phyloP scores from a whole-genome alignment of 1,140 invertebrate genomes.

The Heliconius congener region DNA sequence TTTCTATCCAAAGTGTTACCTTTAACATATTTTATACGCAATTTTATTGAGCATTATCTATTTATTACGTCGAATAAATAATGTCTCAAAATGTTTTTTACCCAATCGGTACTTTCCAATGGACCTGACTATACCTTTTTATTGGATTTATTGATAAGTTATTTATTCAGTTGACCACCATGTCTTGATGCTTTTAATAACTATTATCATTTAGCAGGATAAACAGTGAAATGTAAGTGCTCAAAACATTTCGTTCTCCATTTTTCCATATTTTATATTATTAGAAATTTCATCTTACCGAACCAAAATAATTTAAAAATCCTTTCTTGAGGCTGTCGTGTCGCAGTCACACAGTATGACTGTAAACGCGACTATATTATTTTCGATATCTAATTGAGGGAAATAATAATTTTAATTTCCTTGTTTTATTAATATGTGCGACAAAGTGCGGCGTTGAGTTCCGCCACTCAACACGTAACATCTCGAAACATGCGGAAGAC shows the following conservation, averaged over 20 bases:
- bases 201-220: background rate
- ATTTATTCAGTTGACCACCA: slow-evolving; percentile 10
- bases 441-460: too few species aligned
- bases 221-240: background rate
- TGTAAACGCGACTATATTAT: too few species aligned
- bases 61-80: slow-evolving; percentile 59
- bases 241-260: background rate
- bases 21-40: slow-evolving; percentile 56
- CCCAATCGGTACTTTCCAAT: slow-evolving; percentile 40
- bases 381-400: too few species aligned
- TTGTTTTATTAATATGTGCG: too few species aligned
- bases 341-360: too few species aligned
- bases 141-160: slow-evolving; percentile 17
- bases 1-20: slow-evolving; percentile 34
- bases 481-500: too few species aligned
- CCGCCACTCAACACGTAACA: too few species aligned
- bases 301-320: too few species aligned
- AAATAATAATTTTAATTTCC: too few species aligned
- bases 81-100: slow-evolving; percentile 42
- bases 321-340: too few species aligned
- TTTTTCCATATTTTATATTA: too few species aligned
- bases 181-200: background rate
- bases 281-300: too few species aligned
- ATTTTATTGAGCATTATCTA: slow-evolving; percentile 58
- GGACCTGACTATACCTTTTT: slow-evolving; percentile 21